Base-by-base conservation (phyloP, 2,888 invertebrate species). In the Caenorhabditis sinica region DNA sequence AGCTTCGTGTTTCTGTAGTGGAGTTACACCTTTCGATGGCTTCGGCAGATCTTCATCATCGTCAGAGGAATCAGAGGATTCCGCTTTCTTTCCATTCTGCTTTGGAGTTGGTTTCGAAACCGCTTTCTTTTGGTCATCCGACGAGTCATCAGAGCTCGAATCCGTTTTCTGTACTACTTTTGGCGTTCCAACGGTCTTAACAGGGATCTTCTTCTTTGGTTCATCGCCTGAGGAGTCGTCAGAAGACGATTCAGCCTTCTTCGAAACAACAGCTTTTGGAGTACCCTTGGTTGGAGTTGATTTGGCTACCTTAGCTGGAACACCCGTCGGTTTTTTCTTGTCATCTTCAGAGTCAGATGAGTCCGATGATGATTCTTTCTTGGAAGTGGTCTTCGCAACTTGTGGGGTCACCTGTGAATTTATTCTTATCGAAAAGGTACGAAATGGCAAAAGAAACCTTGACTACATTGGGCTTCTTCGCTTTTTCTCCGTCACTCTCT, bases 201-300 rank as follows among this genome's bases (percentile, higher is more conserved):
- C 80, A 17, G 81, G 74, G 5, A 71, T 75, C 17, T n/a, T n/a
- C n/a, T n/a, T n/a, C n/a, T n/a, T n/a, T n/a, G n/a, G n/a, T 23
- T 88, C 89, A 20, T 82, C 83, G 15, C 87, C 86, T 0, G 83
- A 82, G 3, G 83, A 81, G 51, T 85, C 84, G n/a, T 49, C 49
- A 49, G 49, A 49, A 49, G 76, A 66, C 25, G 82, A 72, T 36
- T 65, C 81, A 23, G 66, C 60, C 53, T 80, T 86, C 45, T 87
- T 88, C 0, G 74, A 43, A 15, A 58, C 51, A 13, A n/a, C 4
- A 51, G 66, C 60, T 25, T 80, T 83, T 30, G 71, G 25, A 13
- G 66, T 65, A 33, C n/a, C 65, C 33, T 53, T 49, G 3, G 43
- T 71, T 20, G 81, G 81, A 8, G 76, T 74, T 36, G 61, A 11